Conservation (phyloP, 2,888 invertebrate species). For the Cinara cedri region DNA sequence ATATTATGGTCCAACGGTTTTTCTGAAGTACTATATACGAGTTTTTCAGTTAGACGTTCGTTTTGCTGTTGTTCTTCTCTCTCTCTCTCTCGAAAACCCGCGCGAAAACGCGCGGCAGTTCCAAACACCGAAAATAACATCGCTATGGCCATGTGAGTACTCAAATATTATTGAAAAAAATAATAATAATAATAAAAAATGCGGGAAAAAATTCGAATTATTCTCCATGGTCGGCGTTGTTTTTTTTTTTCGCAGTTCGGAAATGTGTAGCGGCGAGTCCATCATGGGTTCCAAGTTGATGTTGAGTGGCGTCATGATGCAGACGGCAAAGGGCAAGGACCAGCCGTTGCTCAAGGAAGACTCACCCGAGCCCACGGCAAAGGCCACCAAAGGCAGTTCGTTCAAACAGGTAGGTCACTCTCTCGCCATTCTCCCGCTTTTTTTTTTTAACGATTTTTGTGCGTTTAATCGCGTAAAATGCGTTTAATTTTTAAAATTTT, state of each 20-base stretch:
- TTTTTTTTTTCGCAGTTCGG: constrained; percentile 13
- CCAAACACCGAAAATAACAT: not conserved
- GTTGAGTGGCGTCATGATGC: not conserved
- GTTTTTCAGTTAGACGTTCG: not conserved
- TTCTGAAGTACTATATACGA: not conserved
- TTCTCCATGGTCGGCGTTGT: not conserved
- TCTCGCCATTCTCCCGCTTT: no score
- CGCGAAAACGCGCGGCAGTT: not conserved
- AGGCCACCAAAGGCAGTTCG: constrained; percentile 60
- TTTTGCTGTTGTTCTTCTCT: no score
- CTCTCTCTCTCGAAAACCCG: no score
- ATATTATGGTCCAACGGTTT: not conserved
- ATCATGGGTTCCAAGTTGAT: constrained; percentile 40
- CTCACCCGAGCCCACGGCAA: constrained; percentile 16
- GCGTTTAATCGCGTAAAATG: not conserved
- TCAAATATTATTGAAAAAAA: no score
- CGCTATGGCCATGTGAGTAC: no score
- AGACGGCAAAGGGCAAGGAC: constrained; percentile 10
- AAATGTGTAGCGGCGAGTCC: constrained; percentile 46
- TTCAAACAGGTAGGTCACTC: constrained; percentile 59
- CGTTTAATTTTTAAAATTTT: no score
- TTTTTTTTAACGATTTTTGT: not conserved
- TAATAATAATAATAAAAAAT: no score
- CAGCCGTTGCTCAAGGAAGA: constrained; percentile 45
- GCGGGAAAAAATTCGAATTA: no score